Base-by-base conservation (phyloP, 2,888 invertebrate species). In the Heliconius erato region DNA sequence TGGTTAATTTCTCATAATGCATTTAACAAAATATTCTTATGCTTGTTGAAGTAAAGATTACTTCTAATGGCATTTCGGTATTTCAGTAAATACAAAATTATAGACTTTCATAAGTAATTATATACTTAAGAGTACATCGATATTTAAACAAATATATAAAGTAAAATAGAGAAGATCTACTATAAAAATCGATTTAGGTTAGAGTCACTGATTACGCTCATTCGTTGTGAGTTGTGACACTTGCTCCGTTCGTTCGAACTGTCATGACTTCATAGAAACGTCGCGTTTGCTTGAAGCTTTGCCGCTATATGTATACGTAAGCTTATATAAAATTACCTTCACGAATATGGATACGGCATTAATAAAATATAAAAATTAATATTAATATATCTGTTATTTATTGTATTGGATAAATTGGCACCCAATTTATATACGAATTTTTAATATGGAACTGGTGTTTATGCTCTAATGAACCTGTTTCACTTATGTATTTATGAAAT, bases 191-290 rank as follows among this genome's bases (percentile, higher is more conserved):
- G 69, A 82, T 80, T 59, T 74, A 74, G 79, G 82, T 74, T 80
- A 80, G 14, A 80, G 67, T 67, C 59, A 54, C 67, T 49, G 23
- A 63, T 63, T 28, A 67, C 19, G 65, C 69, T 79, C 79, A 74
- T 79, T 71, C 26, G 72, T 44, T 65, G 83, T 82, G 84, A 80
- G 67, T 63, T 76, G 83, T 83, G 84, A 81, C 84, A 82, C 79
- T 82, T 71, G 83, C 79, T 19, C 63, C 63, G 63, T 63, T 63
- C 63, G 63, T 74, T 59, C 74, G 40, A 79, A 77, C 69, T 72
- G 69, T 65, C 80, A 71, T 69, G 74, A 83, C 74, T 84, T 83
- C 84, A 83, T 76, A 84, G 83, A 84, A 84, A 72, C 49, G 80
- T 32, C 59, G 79, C 63, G 40, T 7, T 67, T 80, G 63, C 32